A percentile compares a stretch with the other conserved stretches of the same genome.
Evolutionary conservation across 2,113 vertebrate genomes (phyloP).

Genomic region (Meriones unguiculatus): DNA sequence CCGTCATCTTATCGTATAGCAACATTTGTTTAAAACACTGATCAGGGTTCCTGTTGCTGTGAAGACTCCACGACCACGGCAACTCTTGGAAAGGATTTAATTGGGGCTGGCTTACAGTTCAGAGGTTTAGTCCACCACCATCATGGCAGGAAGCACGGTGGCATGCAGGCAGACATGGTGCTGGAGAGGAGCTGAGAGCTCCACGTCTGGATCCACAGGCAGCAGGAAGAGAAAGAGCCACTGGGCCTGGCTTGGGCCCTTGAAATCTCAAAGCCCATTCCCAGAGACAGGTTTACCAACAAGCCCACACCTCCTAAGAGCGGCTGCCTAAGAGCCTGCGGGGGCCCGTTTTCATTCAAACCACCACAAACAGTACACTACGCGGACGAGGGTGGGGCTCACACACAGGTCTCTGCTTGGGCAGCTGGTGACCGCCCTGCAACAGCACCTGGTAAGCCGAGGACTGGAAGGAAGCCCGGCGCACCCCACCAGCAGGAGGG

Average conservation of each 20-base stretch:
- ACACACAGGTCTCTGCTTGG: not conserved
- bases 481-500: not conserved
- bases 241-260: not conserved
- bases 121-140: not conserved
- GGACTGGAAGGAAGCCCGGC: too few species aligned
- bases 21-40: not conserved
- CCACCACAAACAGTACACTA: not conserved
- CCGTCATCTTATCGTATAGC: not conserved
- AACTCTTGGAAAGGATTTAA: not conserved
- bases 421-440: rapidly evolving
- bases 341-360: not conserved
- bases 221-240: not conserved
- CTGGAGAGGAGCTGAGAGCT: not conserved
- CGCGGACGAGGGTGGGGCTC: not conserved
- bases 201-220: not conserved
- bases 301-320: not conserved
- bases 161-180: not conserved
- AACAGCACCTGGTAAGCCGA: rapidly evolving
- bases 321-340: too few species aligned
- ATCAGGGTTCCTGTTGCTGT: not conserved
- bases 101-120: not conserved
- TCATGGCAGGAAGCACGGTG: not conserved
- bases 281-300: not conserved
- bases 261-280: not conserved
- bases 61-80: not conserved